Evolutionary conservation across 2,888 invertebrate genomes (phyloP).

Genomic region (Odontocolon sp.): DNA sequence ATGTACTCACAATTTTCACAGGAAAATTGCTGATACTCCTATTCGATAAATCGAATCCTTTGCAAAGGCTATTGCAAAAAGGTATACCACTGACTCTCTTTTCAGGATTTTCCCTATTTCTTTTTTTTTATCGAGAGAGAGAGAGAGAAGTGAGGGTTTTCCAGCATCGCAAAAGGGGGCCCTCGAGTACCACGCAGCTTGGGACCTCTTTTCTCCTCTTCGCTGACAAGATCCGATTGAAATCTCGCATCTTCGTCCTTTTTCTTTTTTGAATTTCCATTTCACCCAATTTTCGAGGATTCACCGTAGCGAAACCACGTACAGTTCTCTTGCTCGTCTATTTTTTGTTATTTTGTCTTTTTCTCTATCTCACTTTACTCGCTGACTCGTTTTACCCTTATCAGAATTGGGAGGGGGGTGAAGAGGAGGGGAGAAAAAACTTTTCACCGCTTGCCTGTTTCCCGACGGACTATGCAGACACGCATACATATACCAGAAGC

Average conservation of each 20-base stretch:
- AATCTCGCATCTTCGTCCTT: slow-evolving; percentile 43
- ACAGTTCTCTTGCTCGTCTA: slow-evolving; percentile 19
- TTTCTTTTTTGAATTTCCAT: slow-evolving; percentile 55
- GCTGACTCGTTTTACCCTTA: slow-evolving; percentile 33
- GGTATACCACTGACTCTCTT: slow-evolving; percentile 44
- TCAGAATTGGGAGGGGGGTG: too few species aligned
- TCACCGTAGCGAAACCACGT: slow-evolving; percentile 49
- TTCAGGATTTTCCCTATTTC: slow-evolving; percentile 12
- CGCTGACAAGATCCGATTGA: slow-evolving; percentile 53
- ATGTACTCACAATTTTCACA: neutral
- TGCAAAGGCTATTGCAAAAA: slow-evolving; percentile 40
- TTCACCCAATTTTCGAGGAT: slow-evolving; percentile 54
- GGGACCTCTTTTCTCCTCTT: slow-evolving; percentile 29
- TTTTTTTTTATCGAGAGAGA: slow-evolving; percentile 26
- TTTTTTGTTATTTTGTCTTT: slow-evolving; percentile 24
- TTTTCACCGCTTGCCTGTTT: slow-evolving; percentile 55
- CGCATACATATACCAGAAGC: slow-evolving; percentile 3
- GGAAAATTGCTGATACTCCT: slow-evolving; percentile 50
- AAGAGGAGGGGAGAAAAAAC: too few species aligned
- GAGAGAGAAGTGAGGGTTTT: slow-evolving; percentile 24
- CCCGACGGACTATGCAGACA: slow-evolving; percentile 46
- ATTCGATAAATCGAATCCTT: slow-evolving; percentile 51
- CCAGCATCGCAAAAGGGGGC: slow-evolving; percentile 46
- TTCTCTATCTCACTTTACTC: slow-evolving; percentile 8
- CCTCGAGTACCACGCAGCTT: slow-evolving; percentile 7